Evolutionary conservation across 2,113 vertebrate species (phyloP), one percentile per base, ranked within the genome.

Genomic region (Brachyistius frenatus): DNA sequence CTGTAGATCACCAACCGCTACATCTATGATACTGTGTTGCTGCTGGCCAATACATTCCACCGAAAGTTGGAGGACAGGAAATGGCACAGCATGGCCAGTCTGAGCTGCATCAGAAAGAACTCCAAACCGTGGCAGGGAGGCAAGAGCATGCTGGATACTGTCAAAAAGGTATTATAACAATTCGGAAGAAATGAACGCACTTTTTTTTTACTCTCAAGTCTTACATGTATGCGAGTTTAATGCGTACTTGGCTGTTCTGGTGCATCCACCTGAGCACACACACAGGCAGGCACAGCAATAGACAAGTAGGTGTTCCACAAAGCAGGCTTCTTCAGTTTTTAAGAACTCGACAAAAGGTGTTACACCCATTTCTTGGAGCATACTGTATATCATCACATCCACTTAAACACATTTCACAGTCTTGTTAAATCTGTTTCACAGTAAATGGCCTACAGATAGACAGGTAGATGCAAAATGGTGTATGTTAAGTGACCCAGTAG

Each of bases 11-110:
- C 96, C 56, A 99, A 99, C 91, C 96, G 97, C 62, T 99, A 99
- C 91, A 96, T 99, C 88, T 99, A 99, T 0, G 98, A 99, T 84
- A 96, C 96, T 0, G 97, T 99, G 78, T 93, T 99, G 58, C 91
- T 99, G 64, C 89, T 99, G 83, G 98, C 98, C 2, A 98, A 99
- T 44, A 98, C 98, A 61, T 99, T 99, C 84, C 98, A 99, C 87
- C 96, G 97, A 90, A 99, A 99, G 91, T 90, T 99, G 75, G 98
- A 99, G 88, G 98, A 99, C 89, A 94, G 98, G 62, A 99, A 99
- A 81, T 99, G 98, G 98, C 98, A 99, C 93, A 99, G 98, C 93
- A 99, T 99, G 98, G 98, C 98, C 35, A 99, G 98, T 80, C 92
- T 99, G 77, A 98, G 96, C n/a, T 99, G 98, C 91, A 99, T 99